A percentile compares a stretch with the other conserved stretches of the same genome.
These are phyloP conservation scores for Drosophila sturtevanti DNA, from an alignment of 1,140 invertebrate species.

Conservation along the genomic window DNA sequence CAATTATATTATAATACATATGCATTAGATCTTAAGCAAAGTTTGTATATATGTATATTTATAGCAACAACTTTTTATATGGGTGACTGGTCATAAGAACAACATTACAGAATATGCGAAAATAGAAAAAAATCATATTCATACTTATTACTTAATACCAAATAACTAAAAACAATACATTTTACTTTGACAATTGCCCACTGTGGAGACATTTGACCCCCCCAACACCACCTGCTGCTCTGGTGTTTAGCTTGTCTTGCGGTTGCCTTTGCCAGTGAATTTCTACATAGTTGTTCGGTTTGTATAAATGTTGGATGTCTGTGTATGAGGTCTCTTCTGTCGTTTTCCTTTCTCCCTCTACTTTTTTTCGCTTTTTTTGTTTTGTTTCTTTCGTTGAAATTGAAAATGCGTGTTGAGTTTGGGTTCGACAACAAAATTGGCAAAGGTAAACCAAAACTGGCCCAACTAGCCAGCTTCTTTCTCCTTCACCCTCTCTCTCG, in stretches of 20 bases:
- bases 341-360: background rate
- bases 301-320: conserved; percentile 8
- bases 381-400: conserved; percentile 42
- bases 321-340: background rate
- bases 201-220: conserved; percentile 27
- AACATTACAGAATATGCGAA: no score
- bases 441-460: conserved; percentile 27
- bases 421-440: conserved; percentile 18
- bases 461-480: conserved; percentile 15
- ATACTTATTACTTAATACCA: no score
- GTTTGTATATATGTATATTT: background rate
- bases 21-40: no score
- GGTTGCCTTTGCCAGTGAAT: conserved; percentile 48
- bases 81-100: no score
- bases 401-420: conserved; percentile 42
- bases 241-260: conserved; percentile 25
- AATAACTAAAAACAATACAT: no score
- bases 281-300: conserved; percentile 36
- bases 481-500: conserved; percentile 2
- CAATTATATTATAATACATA: background rate
- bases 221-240: background rate
- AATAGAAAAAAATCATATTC: no score
- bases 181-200: conserved; percentile 6
- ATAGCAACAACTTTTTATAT: no score
- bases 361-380: conserved; percentile 17